Conservation (phyloP, 2,113 vertebrate species). For the Notothenia coriiceps region DNA sequence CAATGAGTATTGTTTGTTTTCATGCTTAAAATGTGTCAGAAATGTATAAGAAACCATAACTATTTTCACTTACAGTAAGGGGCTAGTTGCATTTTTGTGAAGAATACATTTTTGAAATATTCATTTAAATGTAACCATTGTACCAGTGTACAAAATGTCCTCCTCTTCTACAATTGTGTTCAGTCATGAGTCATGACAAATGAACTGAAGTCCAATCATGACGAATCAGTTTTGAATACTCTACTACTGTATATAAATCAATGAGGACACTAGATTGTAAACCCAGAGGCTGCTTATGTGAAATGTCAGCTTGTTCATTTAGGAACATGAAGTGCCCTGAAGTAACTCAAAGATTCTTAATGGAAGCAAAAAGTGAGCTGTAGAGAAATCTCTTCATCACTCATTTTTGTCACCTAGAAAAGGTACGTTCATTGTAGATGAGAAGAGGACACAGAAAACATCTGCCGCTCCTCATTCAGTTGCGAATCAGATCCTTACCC, state of each 20-base stretch:
- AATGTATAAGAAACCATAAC: neutral
- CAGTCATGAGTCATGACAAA: neutral
- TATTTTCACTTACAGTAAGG: neutral
- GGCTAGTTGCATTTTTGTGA: neutral
- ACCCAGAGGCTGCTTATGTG: constrained; percentile 6
- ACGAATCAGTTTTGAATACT: constrained; percentile 23
- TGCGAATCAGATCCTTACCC: constrained; percentile 25
- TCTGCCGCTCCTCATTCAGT: constrained; percentile 23
- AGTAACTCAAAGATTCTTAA: neutral
- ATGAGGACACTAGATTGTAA: constrained; percentile 21
- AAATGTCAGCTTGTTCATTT: constrained; percentile 17
- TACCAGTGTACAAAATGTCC: neutral
- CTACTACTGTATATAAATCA: neutral
- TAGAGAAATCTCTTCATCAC: neutral
- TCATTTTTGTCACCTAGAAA: neutral
- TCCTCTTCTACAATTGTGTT: too few relatives aligned
- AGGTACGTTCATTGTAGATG: neutral
- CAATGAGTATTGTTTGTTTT: neutral
- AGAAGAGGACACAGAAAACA: constrained; percentile 15
- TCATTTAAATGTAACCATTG: neutral
- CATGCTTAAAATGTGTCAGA: neutral
- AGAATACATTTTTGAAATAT: constrained; percentile 3
- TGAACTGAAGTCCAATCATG: too few relatives aligned
- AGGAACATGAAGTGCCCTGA: neutral
- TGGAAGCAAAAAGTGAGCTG: neutral